Percentiles rank a stretch among this genome's conserved stretches.
phyloP scores from a whole-genome alignment of 2,113 vertebrate species.

The Geococcyx californianus region DNA sequence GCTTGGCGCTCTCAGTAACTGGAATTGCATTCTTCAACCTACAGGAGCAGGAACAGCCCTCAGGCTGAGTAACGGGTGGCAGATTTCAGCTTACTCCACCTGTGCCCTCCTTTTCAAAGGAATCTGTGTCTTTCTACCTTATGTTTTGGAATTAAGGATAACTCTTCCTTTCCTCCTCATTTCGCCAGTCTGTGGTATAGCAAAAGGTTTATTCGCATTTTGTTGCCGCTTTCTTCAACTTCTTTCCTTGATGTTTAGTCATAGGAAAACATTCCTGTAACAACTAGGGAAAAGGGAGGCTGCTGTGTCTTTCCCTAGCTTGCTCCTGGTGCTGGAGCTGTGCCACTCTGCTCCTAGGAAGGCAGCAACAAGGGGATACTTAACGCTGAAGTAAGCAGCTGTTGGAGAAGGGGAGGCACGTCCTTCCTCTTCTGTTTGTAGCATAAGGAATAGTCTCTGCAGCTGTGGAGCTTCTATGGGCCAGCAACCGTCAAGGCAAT shows the following conservation, averaged over 20 bases:
- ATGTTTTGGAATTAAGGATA: background rate
- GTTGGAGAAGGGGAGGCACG: slow-evolving; percentile 23
- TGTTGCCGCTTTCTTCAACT: background rate
- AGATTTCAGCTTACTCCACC: background rate
- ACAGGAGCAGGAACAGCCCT: background rate
- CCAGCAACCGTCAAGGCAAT: slow-evolving; percentile 50
- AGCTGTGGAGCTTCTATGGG: slow-evolving; percentile 37
- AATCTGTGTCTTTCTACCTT: background rate
- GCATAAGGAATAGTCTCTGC: slow-evolving; percentile 28
- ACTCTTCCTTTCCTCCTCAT: background rate
- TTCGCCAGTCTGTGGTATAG: background rate
- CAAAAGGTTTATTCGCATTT: background rate
- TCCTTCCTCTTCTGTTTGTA: slow-evolving; percentile 23
- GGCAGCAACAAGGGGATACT: slow-evolving; percentile 37
- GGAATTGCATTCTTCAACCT: background rate
- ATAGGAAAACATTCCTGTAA: background rate
- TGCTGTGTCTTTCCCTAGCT: slow-evolving; percentile 22
- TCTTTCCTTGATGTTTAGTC: background rate
- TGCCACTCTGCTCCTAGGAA: slow-evolving; percentile 34
- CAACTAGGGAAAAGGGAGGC: background rate
- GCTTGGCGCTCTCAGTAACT: background rate
- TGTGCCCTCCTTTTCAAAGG: background rate
- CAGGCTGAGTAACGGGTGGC: background rate
- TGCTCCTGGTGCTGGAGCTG: background rate
- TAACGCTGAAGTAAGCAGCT: slow-evolving; percentile 42